A percentile compares a stretch with the other conserved stretches of the same genome.
Conservation (phyloP, 1,140 invertebrate genomes). For the Drosophila biarmipes region DNA sequence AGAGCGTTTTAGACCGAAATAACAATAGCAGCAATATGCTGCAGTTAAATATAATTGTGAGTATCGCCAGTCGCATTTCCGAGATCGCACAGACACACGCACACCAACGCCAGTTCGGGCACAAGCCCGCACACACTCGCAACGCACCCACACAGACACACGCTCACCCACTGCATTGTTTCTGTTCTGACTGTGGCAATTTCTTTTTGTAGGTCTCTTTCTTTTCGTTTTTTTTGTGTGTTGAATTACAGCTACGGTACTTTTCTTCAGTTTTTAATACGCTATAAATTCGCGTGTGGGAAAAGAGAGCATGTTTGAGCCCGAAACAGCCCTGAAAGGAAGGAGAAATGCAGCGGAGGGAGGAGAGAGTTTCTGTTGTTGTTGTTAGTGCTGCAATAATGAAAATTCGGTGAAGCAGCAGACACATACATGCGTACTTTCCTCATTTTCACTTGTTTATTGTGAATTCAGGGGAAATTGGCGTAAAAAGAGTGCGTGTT, state of each 20-base stretch:
- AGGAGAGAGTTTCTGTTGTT: conserved; percentile 42
- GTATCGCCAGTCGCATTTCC: conserved; percentile 35
- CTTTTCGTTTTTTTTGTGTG: conserved; percentile 28
- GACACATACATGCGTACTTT: conserved; percentile 6
- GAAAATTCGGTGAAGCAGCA: conserved; percentile 53
- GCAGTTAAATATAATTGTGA: conserved; percentile 56
- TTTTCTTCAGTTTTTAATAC: conserved; percentile 4
- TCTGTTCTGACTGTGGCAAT: conserved; percentile 43
- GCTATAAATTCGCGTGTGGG: conserved; percentile 14
- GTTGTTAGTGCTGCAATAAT: conserved; percentile 47
- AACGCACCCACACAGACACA: conserved; percentile 11
- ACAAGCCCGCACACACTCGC: not conserved
- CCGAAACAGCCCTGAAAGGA: conserved; percentile 1
- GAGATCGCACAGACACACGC: not conserved
- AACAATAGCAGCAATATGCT: conserved; percentile 63
- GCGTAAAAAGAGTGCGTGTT: conserved; percentile 3
- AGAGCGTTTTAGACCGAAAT: conserved; percentile 13
- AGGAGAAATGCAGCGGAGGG: conserved; percentile 24
- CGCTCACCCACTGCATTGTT: conserved; percentile 36
- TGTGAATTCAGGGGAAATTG: conserved; percentile 5
- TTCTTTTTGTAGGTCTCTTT: conserved; percentile 35
- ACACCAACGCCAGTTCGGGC: not conserved
- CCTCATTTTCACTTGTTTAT: conserved; percentile 8
- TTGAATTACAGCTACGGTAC: conserved; percentile 29
- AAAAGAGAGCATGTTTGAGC: not conserved